These are phyloP conservation scores for Pantherophis vulpinus DNA, from an alignment of 2,797 vertebrate species.

Conservation along the genomic window DNA sequence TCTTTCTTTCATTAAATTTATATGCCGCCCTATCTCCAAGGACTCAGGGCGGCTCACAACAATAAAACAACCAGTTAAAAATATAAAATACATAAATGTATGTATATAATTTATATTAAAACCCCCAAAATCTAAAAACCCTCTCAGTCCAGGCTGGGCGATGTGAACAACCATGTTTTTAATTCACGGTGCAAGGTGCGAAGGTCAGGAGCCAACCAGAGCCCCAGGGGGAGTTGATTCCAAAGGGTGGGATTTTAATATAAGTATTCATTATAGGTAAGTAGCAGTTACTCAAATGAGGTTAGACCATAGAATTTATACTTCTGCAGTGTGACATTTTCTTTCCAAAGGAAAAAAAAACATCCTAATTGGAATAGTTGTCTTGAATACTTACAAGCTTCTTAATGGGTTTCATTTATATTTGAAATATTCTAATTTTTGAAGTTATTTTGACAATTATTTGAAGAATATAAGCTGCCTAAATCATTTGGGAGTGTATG, in stretches of 20 bases:
- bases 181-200: too few relatives aligned
- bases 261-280: neutral
- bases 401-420: neutral
- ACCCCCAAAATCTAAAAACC: too few relatives aligned
- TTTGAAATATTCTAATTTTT: neutral
- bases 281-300: neutral
- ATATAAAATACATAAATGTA: too few relatives aligned
- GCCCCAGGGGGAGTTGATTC: too few relatives aligned
- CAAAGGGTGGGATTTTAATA: neutral
- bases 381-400: neutral
- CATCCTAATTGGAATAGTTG: neutral
- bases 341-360: neutral
- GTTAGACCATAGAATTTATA: neutral
- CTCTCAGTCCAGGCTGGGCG: too few relatives aligned
- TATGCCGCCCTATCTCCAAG: too few relatives aligned
- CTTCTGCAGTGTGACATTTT: neutral
- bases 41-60: too few relatives aligned
- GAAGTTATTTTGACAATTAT: neutral
- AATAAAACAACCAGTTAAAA: too few relatives aligned
- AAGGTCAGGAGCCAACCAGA: too few relatives aligned
- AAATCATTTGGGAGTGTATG: neutral
- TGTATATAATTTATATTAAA: too few relatives aligned
- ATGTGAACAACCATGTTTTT: too few relatives aligned
- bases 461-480: neutral
- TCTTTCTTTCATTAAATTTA: too few relatives aligned